A percentile compares a stretch with the other conserved stretches of the same genome.
These are phyloP conservation scores for Desmodus rotundus DNA, from an alignment of 2,113 vertebrate species.

Conservation along the genomic window DNA sequence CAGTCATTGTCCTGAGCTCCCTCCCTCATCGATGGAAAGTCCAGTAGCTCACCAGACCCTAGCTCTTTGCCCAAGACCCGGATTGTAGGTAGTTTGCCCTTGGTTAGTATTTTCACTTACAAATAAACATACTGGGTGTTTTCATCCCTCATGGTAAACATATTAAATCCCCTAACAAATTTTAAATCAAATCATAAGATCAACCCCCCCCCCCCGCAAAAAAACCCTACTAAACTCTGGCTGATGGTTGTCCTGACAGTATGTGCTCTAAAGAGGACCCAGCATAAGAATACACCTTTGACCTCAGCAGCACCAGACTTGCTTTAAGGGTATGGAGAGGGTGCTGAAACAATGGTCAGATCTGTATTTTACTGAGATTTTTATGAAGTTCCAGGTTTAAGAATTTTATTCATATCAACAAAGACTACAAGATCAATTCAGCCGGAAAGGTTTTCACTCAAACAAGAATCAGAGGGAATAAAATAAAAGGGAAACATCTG, in stretches of 20 bases:
- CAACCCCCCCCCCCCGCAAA: too few species aligned
- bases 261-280: neutral
- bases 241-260: neutral
- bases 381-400: neutral
- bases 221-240: neutral
- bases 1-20: too few species aligned
- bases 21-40: neutral
- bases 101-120: neutral
- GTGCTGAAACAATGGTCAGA: neutral
- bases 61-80: neutral
- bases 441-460: neutral
- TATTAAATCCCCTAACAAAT: neutral
- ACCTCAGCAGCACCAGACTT: neutral
- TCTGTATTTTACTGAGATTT: neutral
- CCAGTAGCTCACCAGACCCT: neutral
- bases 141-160: neutral
- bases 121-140: neutral
- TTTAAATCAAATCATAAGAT: neutral
- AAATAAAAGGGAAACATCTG: conserved; percentile 57
- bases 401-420: neutral
- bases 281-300: neutral
- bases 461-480: conserved; percentile 31
- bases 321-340: neutral
- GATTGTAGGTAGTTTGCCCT: neutral
- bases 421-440: neutral